Percentiles rank a stretch among this genome's conserved stretches.
phyloP scores from a whole-genome alignment of 2,888 invertebrate genomes.

The Sympetrum striolatum region DNA sequence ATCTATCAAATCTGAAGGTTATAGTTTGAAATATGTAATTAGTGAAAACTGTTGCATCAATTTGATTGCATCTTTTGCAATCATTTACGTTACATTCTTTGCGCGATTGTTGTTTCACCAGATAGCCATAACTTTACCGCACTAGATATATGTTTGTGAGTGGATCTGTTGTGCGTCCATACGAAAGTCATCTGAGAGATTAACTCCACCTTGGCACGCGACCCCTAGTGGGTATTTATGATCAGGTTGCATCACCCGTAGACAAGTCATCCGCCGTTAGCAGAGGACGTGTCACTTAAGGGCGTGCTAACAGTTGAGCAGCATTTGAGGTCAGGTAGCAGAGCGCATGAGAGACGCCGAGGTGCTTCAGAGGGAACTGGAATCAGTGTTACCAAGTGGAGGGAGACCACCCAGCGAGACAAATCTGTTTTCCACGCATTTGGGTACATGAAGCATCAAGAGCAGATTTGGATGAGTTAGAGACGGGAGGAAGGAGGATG shows the following conservation, averaged over 20 bases:
- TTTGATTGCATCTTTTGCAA: no score
- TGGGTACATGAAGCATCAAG: slow-evolving; percentile 12
- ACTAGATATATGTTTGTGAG: no score
- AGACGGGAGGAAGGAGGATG: background rate
- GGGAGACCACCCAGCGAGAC: slow-evolving; percentile 17
- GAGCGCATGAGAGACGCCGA: no score
- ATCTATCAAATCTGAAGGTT: no score
- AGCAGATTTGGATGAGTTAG: background rate
- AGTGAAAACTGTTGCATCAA: no score
- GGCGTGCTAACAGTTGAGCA: background rate
- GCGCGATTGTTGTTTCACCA: no score
- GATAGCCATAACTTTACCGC: no score
- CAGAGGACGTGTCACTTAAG: background rate
- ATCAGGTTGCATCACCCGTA: background rate
- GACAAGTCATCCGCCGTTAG: background rate
- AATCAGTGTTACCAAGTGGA: slow-evolving; percentile 7
- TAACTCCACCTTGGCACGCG: background rate
- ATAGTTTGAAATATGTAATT: no score
- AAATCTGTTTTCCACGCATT: slow-evolving; percentile 40
- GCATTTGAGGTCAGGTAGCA: background rate
- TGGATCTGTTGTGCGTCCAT: no score
- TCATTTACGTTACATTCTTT: no score
- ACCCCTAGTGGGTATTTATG: background rate
- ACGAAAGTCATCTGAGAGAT: background rate
- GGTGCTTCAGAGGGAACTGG: background rate